These are phyloP conservation scores for Macrophya alboannulata DNA, from an alignment of 2,888 invertebrate genomes.

Conservation along the genomic window DNA sequence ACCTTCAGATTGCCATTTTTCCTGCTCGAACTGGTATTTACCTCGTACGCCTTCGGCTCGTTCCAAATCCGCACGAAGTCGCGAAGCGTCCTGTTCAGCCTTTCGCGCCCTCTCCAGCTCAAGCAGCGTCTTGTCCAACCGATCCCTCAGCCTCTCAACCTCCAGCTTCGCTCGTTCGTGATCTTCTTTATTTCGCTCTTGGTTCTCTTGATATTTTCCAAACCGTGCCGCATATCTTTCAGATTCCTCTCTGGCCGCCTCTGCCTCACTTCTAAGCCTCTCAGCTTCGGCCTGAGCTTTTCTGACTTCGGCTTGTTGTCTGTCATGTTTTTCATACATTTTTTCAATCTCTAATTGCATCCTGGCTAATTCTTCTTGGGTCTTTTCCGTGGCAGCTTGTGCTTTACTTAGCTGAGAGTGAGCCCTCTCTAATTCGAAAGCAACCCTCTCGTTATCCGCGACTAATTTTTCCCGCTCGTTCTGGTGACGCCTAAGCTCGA, in stretches of 20 bases:
- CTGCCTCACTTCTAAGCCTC: conserved; percentile 86
- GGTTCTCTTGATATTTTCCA: conserved; percentile 89
- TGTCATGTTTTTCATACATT: conserved; percentile 95
- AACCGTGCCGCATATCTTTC: conserved; percentile 88
- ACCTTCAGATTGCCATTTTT: conserved; percentile 85
- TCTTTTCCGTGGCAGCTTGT: conserved; percentile 92
- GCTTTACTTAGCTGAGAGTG: conserved; percentile 94
- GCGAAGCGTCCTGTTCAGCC: conserved; percentile 85
- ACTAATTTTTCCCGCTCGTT: conserved; percentile 93
- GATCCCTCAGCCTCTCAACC: conserved; percentile 90
- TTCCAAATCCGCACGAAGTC: conserved; percentile 87
- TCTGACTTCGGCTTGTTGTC: conserved; percentile 90
- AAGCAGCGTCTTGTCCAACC: conserved; percentile 90
- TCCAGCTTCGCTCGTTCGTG: conserved; percentile 90
- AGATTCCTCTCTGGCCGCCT: conserved; percentile 90
- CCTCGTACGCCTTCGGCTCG: conserved; percentile 89
- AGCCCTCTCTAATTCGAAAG: conserved; percentile 93
- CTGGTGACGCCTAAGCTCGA: conserved; percentile 91
- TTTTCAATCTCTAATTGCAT: conserved; percentile 94
- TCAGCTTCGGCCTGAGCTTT: conserved; percentile 91
- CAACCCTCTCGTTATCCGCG: conserved; percentile 91
- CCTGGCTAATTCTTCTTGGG: conserved; percentile 94
- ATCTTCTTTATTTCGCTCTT: conserved; percentile 87
- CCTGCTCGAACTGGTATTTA: conserved; percentile 90
- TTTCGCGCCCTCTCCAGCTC: conserved; percentile 91